Percentiles rank a stretch among this genome's conserved stretches.
Conservation (phyloP, 2,888 invertebrate genomes). For the Stegophylla sp. region DNA sequence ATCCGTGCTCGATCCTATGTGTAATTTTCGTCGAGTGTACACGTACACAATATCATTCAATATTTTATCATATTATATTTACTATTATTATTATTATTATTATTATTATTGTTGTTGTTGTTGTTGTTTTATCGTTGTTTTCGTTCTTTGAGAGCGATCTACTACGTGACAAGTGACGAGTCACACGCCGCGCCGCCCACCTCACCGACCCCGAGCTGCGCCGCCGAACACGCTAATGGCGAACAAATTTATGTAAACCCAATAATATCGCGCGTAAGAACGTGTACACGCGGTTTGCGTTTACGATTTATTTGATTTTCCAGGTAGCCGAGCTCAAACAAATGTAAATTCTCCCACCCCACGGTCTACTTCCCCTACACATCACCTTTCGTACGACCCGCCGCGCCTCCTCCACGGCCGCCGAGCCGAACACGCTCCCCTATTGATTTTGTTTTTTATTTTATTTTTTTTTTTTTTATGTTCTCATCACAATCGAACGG, state of each 20-base stretch:
- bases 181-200: not conserved
- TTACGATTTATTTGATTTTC: conserved; percentile 54
- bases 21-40: no score
- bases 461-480: conserved; percentile 36
- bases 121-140: not conserved
- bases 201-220: no score
- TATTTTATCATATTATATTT: no score
- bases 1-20: no score
- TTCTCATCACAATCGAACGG: conserved; percentile 55
- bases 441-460: conserved; percentile 53
- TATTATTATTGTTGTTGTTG: not conserved
- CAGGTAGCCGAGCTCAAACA: conserved; percentile 55
- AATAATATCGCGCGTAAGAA: conserved; percentile 39
- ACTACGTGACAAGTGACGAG: conserved; percentile 39
- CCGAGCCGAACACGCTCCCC: conserved; percentile 46
- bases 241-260: conserved; percentile 54
- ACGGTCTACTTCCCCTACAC: not conserved
- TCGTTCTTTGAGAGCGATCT: no score
- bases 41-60: no score
- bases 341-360: conserved; percentile 51
- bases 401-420: not conserved
- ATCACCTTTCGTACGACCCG: not conserved
- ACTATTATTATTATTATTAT: no score
- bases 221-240: conserved; percentile 15
- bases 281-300: conserved; percentile 32